Conservation (phyloP, 2,888 invertebrate genomes). For the Melipona beecheii region DNA sequence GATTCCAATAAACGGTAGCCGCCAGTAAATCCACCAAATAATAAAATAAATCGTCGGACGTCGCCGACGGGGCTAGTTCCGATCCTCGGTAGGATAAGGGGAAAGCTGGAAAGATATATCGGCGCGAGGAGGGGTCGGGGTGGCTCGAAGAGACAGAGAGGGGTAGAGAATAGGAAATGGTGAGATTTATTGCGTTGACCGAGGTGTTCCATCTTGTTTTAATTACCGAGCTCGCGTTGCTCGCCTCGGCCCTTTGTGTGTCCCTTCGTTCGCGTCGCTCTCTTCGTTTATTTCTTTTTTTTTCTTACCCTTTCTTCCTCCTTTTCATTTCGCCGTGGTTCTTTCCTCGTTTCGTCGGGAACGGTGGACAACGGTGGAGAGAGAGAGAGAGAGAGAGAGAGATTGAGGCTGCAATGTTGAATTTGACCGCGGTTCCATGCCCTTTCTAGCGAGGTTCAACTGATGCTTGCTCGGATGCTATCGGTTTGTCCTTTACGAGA, state of each 20-base stretch:
- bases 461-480: slow-evolving; percentile 31
- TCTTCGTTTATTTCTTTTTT: neutral
- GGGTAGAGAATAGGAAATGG: slow-evolving; percentile 60
- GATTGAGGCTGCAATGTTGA: slow-evolving; percentile 23
- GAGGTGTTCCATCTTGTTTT: slow-evolving; percentile 74
- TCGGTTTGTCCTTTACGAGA: slow-evolving; percentile 32
- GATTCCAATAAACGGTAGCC: slow-evolving; percentile 76
- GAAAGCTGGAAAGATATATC: slow-evolving; percentile 53
- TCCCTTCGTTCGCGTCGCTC: slow-evolving; percentile 10
- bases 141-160: slow-evolving; percentile 29
- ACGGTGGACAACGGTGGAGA: neutral
- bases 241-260: slow-evolving; percentile 28
- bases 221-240: slow-evolving; percentile 73
- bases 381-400: neutral
- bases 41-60: slow-evolving; percentile 75
- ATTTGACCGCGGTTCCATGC: slow-evolving; percentile 12
- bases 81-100: slow-evolving; percentile 66
- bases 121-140: slow-evolving; percentile 28
- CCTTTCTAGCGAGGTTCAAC: slow-evolving; percentile 1
- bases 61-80: slow-evolving; percentile 57
- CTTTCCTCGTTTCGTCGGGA: slow-evolving; percentile 4
- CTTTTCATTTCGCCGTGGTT: neutral
- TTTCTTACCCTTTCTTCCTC: neutral
- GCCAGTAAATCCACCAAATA: slow-evolving; percentile 76
- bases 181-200: slow-evolving; percentile 77